These are phyloP conservation scores for Eupithecia insigniata DNA, from an alignment of 2,888 invertebrate genomes.

Conservation along the genomic window DNA sequence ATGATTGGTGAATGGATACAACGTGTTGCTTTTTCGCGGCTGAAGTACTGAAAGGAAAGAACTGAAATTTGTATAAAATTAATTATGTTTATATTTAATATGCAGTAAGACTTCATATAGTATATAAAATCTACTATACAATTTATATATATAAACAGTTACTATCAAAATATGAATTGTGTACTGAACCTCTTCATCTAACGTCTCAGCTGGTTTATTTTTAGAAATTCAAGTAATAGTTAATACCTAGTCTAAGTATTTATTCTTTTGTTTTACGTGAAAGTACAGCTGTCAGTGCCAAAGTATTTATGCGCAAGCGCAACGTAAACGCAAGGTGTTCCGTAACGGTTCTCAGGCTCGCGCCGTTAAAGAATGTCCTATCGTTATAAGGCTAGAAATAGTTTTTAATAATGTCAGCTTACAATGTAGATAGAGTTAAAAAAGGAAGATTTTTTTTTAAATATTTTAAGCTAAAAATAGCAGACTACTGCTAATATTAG, in stretches of 20 bases:
- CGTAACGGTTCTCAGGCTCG: slow-evolving; percentile 72
- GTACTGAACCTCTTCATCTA: no score
- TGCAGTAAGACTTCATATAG: no score
- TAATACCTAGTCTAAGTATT: not conserved
- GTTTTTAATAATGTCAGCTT: slow-evolving; percentile 24
- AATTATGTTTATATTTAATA: not conserved
- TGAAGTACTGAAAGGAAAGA: not conserved
- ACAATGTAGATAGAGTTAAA: not conserved
- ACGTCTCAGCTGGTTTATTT: not conserved
- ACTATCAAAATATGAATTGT: no score
- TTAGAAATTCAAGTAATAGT: not conserved
- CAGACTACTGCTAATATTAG: no score
- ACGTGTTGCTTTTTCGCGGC: not conserved
- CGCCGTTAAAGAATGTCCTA: slow-evolving; percentile 41
- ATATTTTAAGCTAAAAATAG: no score
- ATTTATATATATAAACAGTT: no score
- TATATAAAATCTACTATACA: no score
- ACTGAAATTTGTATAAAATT: not conserved
- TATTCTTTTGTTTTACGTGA: slow-evolving; percentile 14
- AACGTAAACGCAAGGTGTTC: slow-evolving; percentile 73
- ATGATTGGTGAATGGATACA: not conserved
- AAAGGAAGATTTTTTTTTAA: not conserved
- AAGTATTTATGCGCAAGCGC: slow-evolving; percentile 57
- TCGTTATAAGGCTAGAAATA: slow-evolving; percentile 39
- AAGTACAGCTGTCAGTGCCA: slow-evolving; percentile 81